Percentiles rank a stretch among this genome's conserved stretches.
Conservation (phyloP, 2,888 invertebrate genomes). For the Leptinotarsa tumamoca region DNA sequence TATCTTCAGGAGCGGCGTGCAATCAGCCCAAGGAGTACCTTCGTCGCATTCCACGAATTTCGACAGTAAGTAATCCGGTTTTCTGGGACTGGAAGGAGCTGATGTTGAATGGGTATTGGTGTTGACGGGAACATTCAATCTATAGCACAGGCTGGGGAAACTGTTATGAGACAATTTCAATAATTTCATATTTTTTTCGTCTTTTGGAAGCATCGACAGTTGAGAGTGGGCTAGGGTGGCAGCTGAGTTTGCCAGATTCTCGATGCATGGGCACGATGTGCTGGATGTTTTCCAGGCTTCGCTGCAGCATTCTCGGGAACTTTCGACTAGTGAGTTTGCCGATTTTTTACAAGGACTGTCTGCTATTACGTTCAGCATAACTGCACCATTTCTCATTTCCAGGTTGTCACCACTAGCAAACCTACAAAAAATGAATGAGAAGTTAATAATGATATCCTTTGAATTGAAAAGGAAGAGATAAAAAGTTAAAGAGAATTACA, state of each 20-base stretch:
- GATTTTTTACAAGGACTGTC: constrained; percentile 71
- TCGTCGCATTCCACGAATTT: constrained; percentile 59
- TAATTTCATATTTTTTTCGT: constrained; percentile 44
- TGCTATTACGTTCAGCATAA: constrained; percentile 69
- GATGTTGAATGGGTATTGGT: constrained; percentile 55
- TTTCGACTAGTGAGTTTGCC: constrained; percentile 67
- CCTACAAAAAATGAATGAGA: constrained; percentile 38
- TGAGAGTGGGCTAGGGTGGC: constrained; percentile 62
- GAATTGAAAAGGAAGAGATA: too few species aligned
- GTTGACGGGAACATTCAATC: not conserved
- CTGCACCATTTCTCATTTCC: constrained; percentile 68
- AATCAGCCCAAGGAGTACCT: constrained; percentile 58
- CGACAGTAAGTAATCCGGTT: constrained; percentile 50
- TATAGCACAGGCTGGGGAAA: constrained; percentile 59
- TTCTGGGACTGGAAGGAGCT: constrained; percentile 61
- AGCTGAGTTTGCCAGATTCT: constrained; percentile 67
- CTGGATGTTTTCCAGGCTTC: constrained; percentile 68
- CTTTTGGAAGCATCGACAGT: constrained; percentile 52
- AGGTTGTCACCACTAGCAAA: constrained; percentile 52
- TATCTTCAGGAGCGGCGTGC: constrained; percentile 61
- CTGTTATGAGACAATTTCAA: constrained; percentile 57
- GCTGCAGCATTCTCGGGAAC: constrained; percentile 69
- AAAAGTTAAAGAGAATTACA: too few species aligned
- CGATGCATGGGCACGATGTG: constrained; percentile 81
- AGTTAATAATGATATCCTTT: too few species aligned